These are phyloP conservation scores for Cancer borealis DNA, from an alignment of 2,888 invertebrate genomes.

Conservation along the genomic window DNA sequence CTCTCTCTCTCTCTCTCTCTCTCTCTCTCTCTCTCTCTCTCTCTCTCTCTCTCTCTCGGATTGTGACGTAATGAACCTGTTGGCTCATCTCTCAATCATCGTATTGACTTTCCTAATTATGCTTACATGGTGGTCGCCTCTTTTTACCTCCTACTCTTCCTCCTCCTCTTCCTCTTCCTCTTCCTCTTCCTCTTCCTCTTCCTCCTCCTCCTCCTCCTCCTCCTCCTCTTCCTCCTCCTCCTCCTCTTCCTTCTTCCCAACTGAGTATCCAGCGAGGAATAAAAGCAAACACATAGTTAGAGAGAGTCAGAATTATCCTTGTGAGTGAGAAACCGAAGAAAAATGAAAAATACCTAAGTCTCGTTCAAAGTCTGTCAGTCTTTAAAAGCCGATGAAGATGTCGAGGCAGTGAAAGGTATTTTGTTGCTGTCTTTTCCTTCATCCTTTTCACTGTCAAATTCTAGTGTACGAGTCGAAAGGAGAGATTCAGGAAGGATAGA, in stretches of 20 bases:
- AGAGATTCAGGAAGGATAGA: background rate
- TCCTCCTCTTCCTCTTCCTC: background rate
- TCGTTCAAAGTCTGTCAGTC: background rate
- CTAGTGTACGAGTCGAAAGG: background rate
- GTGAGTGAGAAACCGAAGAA: background rate
- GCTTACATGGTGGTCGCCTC: slow-evolving; percentile 4
- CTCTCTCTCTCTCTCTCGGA: slow-evolving; percentile 21
- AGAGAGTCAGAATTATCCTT: background rate
- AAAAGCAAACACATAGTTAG: background rate
- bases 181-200: background rate
- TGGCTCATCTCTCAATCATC: background rate
- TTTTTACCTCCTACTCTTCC: background rate
- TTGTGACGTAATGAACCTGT: background rate
- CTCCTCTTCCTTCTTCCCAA: background rate
- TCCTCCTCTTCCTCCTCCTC: background rate
- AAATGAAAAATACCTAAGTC: background rate
- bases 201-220: background rate
- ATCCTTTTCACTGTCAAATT: background rate
- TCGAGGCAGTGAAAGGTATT: background rate
- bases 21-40: slow-evolving; percentile 51
- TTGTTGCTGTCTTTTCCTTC: background rate
- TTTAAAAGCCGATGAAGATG: background rate
- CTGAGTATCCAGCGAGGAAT: background rate
- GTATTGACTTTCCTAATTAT: background rate
- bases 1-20: slow-evolving; percentile 41